Base-by-base conservation (phyloP, 2,888 invertebrate genomes). In the Drosophila mettleri region DNA sequence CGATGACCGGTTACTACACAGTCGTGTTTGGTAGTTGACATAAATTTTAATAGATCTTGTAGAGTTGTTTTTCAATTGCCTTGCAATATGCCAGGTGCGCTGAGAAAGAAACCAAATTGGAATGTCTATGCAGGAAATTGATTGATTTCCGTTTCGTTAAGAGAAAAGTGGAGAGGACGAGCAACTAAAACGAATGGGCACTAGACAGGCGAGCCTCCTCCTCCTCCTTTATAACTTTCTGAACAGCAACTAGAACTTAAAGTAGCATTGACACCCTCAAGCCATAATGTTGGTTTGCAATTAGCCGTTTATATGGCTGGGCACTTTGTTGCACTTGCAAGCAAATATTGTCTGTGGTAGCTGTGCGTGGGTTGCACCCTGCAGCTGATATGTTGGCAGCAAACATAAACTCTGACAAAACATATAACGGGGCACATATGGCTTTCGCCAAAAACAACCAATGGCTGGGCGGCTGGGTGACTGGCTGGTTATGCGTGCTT, bases 41-140 rank as follows among this genome's bases (percentile, higher is more conserved):
- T 33, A 20, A 14, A 31, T 33, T n/a, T 31, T 4, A 31, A 31
- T n/a, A 20, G 48, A 48, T 48, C 33, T 29, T 31, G 48, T 43
- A n/a, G n/a, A n/a, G 46, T 27, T 49, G 29, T 31, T 38, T 45
- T 71, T 58, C 45, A 49, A 46, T 38, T 54, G 5, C 18, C 20
- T n/a, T 38, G 20, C 36, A 22, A 6, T 36, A 43, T 18, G 54
- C 51, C 39, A 68, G 52, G 33, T 60, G 62, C 38, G 27, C 22
- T 14, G 55, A 41, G 63, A 72, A 57, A 29, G 38, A 39, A 58
- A 41, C 51, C 41, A 69, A 74, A 74, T 69, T 67, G 79, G 55
- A 51, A 69, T 69, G 83, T 87, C 87, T 83, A 76, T 68, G 72
- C 85, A 84, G 83, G 83, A 83, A 83, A 87, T 87, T 83, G 83